Percentiles rank a stretch among this genome's conserved stretches.
Conservation (phyloP, 1,140 invertebrate genomes). For the Bursaphelenchus mucronatus region DNA sequence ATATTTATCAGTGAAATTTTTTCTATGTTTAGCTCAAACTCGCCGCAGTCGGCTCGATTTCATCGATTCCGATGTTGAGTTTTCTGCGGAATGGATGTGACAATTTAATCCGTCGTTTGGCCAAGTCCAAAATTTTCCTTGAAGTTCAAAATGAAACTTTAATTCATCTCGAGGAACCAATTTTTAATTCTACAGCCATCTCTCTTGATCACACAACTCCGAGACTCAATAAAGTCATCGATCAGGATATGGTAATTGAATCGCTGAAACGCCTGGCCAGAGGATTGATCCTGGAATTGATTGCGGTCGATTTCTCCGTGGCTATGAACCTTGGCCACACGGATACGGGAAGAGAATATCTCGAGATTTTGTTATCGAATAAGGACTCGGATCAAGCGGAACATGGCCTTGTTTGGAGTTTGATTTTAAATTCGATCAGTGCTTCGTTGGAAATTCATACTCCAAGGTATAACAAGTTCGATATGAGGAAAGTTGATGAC, state of each 20-base stretch:
- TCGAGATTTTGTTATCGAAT: slow-evolving; percentile 3
- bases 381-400: neutral
- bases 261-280: neutral
- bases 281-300: slow-evolving; percentile 11
- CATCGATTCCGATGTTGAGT: slow-evolving; percentile 6
- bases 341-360: neutral
- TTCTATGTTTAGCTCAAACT: slow-evolving; percentile 2
- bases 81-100: neutral
- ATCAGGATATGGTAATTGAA: too few species aligned
- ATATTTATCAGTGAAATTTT: too few species aligned
- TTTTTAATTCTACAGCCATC: too few species aligned
- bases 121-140: slow-evolving; percentile 6
- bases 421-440: slow-evolving; percentile 13
- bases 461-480: slow-evolving; percentile 9
- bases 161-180: neutral
- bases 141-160: slow-evolving; percentile 1
- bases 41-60: slow-evolving; percentile 2
- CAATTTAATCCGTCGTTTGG: slow-evolving; percentile 8
- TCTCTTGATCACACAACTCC: too few species aligned
- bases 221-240: too few species aligned
- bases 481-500: slow-evolving; percentile 17
- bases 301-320: slow-evolving; percentile 17
- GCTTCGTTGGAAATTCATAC: slow-evolving; percentile 12
- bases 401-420: slow-evolving; percentile 10
- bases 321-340: slow-evolving; percentile 13